Percentiles rank a stretch among this genome's conserved stretches.
phyloP scores from a whole-genome alignment of 2,113 vertebrate species.

The Asarcornis scutulata region DNA sequence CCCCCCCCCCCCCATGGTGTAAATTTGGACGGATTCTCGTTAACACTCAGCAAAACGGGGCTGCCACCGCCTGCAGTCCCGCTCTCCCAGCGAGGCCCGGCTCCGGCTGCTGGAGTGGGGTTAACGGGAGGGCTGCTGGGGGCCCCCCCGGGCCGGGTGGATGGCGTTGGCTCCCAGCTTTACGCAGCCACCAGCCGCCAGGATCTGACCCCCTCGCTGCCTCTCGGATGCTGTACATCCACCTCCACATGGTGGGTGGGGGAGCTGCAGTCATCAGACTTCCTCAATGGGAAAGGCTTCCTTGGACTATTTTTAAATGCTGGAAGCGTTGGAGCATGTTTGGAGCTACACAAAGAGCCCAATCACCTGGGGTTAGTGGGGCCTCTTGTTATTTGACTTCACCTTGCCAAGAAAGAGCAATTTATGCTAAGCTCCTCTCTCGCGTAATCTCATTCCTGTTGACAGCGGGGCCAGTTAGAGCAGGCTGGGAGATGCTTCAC shows the following conservation, averaged over 20 bases:
- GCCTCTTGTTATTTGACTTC: slow-evolving; percentile 37
- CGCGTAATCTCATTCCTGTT: not conserved
- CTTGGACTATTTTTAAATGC: slow-evolving; percentile 51
- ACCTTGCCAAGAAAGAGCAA: slow-evolving; percentile 30
- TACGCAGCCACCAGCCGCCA: not conserved
- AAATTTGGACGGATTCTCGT: not conserved
- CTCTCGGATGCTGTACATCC: slow-evolving; percentile 27
- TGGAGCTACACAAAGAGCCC: slow-evolving; percentile 56
- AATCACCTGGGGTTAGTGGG: not conserved
- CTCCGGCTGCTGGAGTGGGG: not conserved
- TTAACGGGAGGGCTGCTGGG: not conserved
- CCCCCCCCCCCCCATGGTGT: too few relatives aligned
- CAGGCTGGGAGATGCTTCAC: slow-evolving; percentile 16
- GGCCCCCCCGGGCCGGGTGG: not conserved
- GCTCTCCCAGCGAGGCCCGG: not conserved
- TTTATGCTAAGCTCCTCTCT: not conserved
- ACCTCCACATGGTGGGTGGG: slow-evolving; percentile 54
- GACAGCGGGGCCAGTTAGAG: not conserved
- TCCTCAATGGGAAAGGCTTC: slow-evolving; percentile 43
- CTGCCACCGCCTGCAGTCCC: not conserved
- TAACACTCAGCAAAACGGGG: not conserved
- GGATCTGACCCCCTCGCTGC: not conserved
- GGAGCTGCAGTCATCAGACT: slow-evolving; percentile 21
- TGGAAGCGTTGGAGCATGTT: slow-evolving; percentile 2
- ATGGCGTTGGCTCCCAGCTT: not conserved